Percentiles rank a stretch among this genome's conserved stretches.
Evolutionary conservation across 2,797 vertebrate species (phyloP).

Genomic region (Delichon dasypus): DNA sequence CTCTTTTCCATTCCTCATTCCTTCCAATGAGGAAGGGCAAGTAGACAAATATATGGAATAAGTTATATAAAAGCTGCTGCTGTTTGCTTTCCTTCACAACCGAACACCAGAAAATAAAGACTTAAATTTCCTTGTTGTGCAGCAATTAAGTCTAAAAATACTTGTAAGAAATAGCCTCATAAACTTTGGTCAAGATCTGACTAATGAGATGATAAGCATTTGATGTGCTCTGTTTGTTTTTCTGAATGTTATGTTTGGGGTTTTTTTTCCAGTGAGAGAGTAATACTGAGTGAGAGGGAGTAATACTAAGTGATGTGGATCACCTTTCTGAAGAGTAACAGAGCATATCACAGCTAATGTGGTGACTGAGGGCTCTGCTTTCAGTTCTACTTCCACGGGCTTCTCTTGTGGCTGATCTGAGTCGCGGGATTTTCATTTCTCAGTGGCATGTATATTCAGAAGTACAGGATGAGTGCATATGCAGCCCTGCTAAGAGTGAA

Average conservation of each 20-base stretch:
- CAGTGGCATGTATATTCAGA: not conserved
- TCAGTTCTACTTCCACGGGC: not conserved
- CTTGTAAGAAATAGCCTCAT: not conserved
- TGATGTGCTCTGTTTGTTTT: not conserved
- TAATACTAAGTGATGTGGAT: not conserved
- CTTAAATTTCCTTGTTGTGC: not conserved
- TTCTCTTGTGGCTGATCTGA: not conserved
- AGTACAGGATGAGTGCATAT: not conserved
- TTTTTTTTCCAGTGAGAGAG: not conserved
- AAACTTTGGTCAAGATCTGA: not conserved
- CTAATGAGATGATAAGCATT: not conserved
- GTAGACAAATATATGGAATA: not conserved
- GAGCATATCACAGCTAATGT: accelerated
- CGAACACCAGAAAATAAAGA: not conserved
- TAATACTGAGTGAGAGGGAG: not conserved
- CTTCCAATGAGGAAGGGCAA: not conserved
- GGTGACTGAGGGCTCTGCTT: not conserved
- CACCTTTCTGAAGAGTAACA: not conserved
- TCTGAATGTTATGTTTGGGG: not conserved
- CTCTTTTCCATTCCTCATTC: not conserved
- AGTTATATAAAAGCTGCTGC: not conserved
- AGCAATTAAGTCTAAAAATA: not conserved
- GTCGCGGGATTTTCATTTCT: not conserved
- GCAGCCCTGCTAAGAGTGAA: not conserved
- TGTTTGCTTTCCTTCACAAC: not conserved